These are phyloP conservation scores for Leptinotarsa undecemlineata DNA, from an alignment of 1,140 invertebrate species.

Conservation along the genomic window DNA sequence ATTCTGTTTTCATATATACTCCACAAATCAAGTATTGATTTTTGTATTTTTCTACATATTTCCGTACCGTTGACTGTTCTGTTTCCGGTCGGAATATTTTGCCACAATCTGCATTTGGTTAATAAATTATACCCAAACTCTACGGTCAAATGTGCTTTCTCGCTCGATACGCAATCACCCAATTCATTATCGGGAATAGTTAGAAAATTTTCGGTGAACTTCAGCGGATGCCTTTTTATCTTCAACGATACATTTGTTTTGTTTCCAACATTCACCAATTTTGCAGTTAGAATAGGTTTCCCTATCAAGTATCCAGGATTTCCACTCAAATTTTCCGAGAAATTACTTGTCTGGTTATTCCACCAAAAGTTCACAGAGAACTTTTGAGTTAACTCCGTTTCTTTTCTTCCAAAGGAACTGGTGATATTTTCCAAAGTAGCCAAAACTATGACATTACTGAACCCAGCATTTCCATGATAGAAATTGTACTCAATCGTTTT, in stretches of 20 bases:
- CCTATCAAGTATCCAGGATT: constrained; percentile 70
- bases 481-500: constrained; percentile 60
- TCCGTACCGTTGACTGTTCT: constrained; percentile 53
- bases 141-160: constrained; percentile 51
- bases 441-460: constrained; percentile 56
- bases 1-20: constrained; percentile 55
- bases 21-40: constrained; percentile 54
- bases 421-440: constrained; percentile 56
- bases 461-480: constrained; percentile 62
- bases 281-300: constrained; percentile 65
- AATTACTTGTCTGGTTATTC: constrained; percentile 51
- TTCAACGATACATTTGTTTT: constrained; percentile 15
- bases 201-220: constrained; percentile 52
- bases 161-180: constrained; percentile 54
- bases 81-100: constrained; percentile 39
- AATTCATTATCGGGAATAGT: constrained; percentile 54
- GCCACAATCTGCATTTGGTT: constrained; percentile 53
- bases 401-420: constrained; percentile 31
- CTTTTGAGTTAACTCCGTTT: constrained; percentile 56
- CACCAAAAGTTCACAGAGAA: constrained; percentile 60
- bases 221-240: constrained; percentile 25
- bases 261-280: constrained; percentile 40
- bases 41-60: constrained; percentile 58
- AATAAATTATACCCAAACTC: constrained; percentile 61
- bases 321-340: constrained; percentile 62